These are phyloP conservation scores for Plusia festucae DNA, from an alignment of 2,888 invertebrate genomes.

Conservation along the genomic window DNA sequence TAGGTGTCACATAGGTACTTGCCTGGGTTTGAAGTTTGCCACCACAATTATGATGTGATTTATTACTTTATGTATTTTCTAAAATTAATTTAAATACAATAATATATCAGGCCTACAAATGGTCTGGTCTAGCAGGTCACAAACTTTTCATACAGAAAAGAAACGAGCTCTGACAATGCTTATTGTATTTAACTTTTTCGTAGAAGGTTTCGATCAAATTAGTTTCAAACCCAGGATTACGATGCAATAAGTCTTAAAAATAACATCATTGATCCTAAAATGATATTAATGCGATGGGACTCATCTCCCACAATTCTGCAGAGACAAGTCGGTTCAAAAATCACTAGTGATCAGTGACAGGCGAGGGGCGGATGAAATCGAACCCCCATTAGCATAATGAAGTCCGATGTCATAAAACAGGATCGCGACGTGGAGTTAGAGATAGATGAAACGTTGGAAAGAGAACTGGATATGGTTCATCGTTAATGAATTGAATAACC, in stretches of 20 bases:
- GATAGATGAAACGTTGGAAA: slow-evolving; percentile 22
- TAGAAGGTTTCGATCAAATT: no score
- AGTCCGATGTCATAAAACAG: slow-evolving; percentile 79
- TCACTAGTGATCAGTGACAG: slow-evolving; percentile 62
- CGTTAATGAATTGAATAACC: neutral
- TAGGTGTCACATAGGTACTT: no score
- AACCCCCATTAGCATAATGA: slow-evolving; percentile 84
- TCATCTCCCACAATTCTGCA: slow-evolving; percentile 27
- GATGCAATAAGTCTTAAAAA: neutral
- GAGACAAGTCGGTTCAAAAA: slow-evolving; percentile 60
- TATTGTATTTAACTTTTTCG: no score
- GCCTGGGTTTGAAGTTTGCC: no score
- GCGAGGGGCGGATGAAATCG: slow-evolving; percentile 71
- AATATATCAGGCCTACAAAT: no score
- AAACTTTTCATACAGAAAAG: no score
- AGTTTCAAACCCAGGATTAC: no score
- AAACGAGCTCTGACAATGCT: no score
- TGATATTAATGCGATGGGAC: slow-evolving; percentile 1
- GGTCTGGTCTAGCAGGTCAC: no score
- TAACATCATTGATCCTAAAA: neutral
- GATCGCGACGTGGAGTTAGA: slow-evolving; percentile 62
- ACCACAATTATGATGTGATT: no score
- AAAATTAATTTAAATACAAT: no score
- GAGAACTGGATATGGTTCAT: neutral
- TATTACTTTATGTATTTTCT: no score